Evolutionary conservation across 2,113 vertebrate genomes (phyloP).

Genomic region (Elgaria multicarinata): DNA sequence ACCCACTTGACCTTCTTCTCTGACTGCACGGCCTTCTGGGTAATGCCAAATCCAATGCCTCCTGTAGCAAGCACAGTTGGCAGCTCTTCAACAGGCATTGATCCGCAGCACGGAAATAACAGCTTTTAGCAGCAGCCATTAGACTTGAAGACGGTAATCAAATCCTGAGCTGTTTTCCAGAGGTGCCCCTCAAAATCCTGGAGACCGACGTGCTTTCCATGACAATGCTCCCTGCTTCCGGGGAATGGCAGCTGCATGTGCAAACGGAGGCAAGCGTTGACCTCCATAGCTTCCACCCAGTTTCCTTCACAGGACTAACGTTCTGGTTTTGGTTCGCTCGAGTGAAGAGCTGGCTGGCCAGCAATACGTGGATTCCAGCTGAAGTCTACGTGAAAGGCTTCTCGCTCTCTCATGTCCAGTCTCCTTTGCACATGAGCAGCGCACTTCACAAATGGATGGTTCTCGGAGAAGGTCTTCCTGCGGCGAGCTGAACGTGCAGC

Average conservation of each 20-base stretch:
- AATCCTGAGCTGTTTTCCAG: constrained; percentile 66
- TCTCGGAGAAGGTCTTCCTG: no score
- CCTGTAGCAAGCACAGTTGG: constrained; percentile 49
- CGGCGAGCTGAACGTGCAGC: no score
- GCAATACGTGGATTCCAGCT: not conserved
- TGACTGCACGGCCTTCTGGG: not conserved
- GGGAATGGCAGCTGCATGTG: not conserved
- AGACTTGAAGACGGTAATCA: constrained; percentile 75
- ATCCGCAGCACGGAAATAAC: constrained; percentile 72
- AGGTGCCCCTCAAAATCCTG: constrained; percentile 65
- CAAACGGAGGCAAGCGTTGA: not conserved
- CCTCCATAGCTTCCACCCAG: not conserved
- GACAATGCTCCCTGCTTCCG: constrained; percentile 41
- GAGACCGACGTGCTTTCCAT: constrained; percentile 65
- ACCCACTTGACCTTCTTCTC: not conserved
- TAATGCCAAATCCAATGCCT: constrained; percentile 9
- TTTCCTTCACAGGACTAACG: not conserved
- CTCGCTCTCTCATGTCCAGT: not conserved
- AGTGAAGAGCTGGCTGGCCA: not conserved
- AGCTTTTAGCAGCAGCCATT: constrained; percentile 70
- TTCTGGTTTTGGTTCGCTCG: no score
- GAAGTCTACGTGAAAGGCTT: not conserved
- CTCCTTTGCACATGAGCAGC: no score
- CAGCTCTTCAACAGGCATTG: constrained; percentile 61
- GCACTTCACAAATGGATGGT: no score